Percentiles rank a stretch among this genome's conserved stretches.
These are phyloP conservation scores for Hirtodrosophila confusa DNA, from an alignment of 2,888 invertebrate genomes.

Conservation along the genomic window DNA sequence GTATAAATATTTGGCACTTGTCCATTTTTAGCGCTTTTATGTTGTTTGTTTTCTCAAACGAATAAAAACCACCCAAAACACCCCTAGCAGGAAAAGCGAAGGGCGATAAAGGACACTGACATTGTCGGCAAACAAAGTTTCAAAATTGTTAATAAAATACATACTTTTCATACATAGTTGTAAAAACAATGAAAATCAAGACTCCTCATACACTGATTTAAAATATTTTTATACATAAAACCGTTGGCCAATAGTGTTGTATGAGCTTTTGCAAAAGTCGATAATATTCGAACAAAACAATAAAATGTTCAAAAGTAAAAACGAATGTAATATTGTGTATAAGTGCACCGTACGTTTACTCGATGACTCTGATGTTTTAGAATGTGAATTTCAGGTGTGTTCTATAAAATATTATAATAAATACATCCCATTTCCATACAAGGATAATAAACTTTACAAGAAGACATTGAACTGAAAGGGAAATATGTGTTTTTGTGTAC, in stretches of 20 bases:
- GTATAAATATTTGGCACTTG: constrained; percentile 16
- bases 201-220: constrained; percentile 2
- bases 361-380: constrained; percentile 95
- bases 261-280: constrained; percentile 51
- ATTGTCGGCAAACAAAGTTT: constrained; percentile 67
- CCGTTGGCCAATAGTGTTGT: constrained; percentile 12
- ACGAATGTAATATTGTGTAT: constrained; percentile 91
- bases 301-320: constrained; percentile 85
- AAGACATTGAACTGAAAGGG: not conserved
- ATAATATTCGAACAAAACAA: constrained; percentile 36
- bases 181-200: constrained; percentile 30
- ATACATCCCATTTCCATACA: not conserved
- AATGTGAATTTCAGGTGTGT: constrained; percentile 95
- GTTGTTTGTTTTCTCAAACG: constrained; percentile 49
- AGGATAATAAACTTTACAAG: no score
- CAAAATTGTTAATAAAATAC: constrained; percentile 24
- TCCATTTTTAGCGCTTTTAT: constrained; percentile 57
- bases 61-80: constrained; percentile 51
- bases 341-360: constrained; percentile 95
- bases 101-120: constrained; percentile 77
- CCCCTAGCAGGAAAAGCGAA: constrained; percentile 68
- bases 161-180: constrained; percentile 10
- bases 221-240: constrained; percentile 13
- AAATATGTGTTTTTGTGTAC: constrained; percentile 4
- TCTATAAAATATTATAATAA: constrained; percentile 1